These are phyloP conservation scores for Drosophila pandora DNA, from an alignment of 1,140 invertebrate species.

Conservation along the genomic window DNA sequence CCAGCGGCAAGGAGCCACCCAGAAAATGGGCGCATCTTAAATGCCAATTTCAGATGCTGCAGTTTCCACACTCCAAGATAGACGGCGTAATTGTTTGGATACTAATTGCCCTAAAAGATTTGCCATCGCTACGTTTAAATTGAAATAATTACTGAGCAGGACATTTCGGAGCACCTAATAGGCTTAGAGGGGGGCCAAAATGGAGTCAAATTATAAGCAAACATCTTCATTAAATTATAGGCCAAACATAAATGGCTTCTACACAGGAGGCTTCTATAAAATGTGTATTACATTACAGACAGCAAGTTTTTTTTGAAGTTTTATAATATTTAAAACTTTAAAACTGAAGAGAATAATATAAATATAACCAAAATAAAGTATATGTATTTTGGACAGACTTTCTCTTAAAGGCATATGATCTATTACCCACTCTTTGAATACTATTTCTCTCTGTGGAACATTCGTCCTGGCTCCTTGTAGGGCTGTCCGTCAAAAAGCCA, in stretches of 20 bases:
- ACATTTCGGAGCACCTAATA: neutral
- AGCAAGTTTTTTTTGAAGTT: too few species aligned
- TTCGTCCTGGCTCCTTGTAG: conserved; percentile 13
- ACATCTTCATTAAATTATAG: conserved; percentile 2
- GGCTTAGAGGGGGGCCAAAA: neutral
- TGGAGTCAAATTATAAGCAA: neutral
- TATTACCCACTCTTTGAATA: neutral
- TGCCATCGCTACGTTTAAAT: conserved; percentile 12
- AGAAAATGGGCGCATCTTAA: conserved; percentile 45
- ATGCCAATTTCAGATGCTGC: conserved; percentile 70
- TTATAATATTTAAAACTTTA: too few species aligned
- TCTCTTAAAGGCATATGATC: too few species aligned
- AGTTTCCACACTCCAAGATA: conserved; percentile 40
- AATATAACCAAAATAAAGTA: too few species aligned
- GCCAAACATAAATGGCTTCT: neutral
- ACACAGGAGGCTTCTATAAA: neutral
- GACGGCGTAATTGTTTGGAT: conserved; percentile 29
- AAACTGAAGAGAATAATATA: too few species aligned
- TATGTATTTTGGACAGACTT: too few species aligned
- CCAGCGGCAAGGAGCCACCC: conserved; percentile 6
- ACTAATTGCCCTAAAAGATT: conserved; percentile 27
- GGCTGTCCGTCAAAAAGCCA: conserved; percentile 62
- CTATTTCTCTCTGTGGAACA: conserved; percentile 18
- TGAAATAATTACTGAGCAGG: conserved; percentile 24
- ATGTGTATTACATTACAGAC: too few species aligned